These are phyloP conservation scores for Caenorhabditis japonica DNA, from an alignment of 2,888 invertebrate species.

Conservation along the genomic window DNA sequence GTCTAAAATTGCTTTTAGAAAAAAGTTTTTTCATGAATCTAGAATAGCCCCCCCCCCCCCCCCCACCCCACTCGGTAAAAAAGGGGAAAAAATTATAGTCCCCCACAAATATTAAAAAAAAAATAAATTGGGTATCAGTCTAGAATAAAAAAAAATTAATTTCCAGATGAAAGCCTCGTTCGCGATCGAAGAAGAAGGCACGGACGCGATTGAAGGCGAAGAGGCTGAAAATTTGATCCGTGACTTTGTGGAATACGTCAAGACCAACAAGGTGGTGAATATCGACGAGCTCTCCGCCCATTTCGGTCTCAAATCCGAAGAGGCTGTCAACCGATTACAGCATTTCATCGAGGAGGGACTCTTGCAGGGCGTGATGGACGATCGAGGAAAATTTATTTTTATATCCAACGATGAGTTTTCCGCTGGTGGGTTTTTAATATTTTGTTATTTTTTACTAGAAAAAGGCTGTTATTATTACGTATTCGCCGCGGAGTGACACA, in stretches of 20 bases:
- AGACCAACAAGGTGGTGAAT: slow-evolving; percentile 74
- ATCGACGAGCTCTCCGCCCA: slow-evolving; percentile 76
- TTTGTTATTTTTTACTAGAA: background rate
- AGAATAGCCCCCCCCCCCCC: no score
- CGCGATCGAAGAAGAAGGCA: slow-evolving; percentile 75
- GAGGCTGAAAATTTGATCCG: slow-evolving; percentile 72
- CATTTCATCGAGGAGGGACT: slow-evolving; percentile 87
- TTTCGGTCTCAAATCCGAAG: slow-evolving; percentile 76
- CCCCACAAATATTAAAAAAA: no score
- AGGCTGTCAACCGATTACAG: slow-evolving; percentile 83
- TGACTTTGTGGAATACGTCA: slow-evolving; percentile 73
- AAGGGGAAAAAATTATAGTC: background rate
- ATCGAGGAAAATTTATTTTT: slow-evolving; percentile 98
- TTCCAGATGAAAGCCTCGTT: slow-evolving; percentile 75
- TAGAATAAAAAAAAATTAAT: background rate
- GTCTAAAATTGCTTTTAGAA: no score
- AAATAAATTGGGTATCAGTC: no score
- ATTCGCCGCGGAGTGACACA: no score
- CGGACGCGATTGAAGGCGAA: slow-evolving; percentile 72
- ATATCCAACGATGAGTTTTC: slow-evolving; percentile 91
- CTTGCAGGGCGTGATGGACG: slow-evolving; percentile 96
- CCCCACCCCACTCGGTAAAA: no score
- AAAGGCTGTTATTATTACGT: no score
- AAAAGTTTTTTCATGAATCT: no score
- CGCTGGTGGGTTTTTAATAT: slow-evolving; percentile 78